Evolutionary conservation across 2,888 invertebrate genomes (phyloP).

Genomic region (Plagiodera versicolora): DNA sequence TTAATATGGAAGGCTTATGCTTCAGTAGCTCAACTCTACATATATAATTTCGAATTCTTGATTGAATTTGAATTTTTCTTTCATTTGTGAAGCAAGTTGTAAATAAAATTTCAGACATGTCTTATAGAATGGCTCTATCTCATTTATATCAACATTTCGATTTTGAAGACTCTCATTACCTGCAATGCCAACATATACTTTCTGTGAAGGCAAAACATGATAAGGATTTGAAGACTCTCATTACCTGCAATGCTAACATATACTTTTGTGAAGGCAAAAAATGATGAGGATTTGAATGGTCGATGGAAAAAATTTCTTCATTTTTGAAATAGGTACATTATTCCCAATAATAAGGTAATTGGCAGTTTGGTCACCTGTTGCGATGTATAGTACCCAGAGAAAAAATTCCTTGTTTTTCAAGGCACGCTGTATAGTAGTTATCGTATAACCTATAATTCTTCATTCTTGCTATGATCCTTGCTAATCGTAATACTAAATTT

Average conservation of each 20-base stretch:
- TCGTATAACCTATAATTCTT: conserved; percentile 9
- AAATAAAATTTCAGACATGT: conserved; percentile 12
- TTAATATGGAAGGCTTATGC: conserved; percentile 1
- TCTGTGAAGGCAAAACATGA: too few relatives aligned
- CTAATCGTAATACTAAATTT: conserved; percentile 5
- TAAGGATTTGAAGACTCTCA: too few relatives aligned
- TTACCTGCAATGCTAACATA: too few relatives aligned
- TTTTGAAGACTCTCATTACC: too few relatives aligned
- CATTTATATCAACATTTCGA: too few relatives aligned
- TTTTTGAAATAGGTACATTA: too few relatives aligned
- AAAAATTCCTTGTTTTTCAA: conserved; percentile 10
- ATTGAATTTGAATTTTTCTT: conserved; percentile 8
- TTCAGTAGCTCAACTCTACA: conserved; percentile 6
- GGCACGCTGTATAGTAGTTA: conserved; percentile 2
- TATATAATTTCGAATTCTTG: conserved; percentile 13
- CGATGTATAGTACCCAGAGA: conserved; percentile 17
- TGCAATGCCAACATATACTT: too few relatives aligned
- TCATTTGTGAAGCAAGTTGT: conserved; percentile 10
- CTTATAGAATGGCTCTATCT: too few relatives aligned
- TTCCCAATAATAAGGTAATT: too few relatives aligned
- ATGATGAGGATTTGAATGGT: too few relatives aligned
- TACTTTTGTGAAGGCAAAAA: too few relatives aligned
- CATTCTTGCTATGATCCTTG: neutral
- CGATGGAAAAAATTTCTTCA: too few relatives aligned
- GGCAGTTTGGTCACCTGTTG: conserved; percentile 4